Conservation (phyloP, 2,888 invertebrate species). For the Eurytoma adleriae region DNA sequence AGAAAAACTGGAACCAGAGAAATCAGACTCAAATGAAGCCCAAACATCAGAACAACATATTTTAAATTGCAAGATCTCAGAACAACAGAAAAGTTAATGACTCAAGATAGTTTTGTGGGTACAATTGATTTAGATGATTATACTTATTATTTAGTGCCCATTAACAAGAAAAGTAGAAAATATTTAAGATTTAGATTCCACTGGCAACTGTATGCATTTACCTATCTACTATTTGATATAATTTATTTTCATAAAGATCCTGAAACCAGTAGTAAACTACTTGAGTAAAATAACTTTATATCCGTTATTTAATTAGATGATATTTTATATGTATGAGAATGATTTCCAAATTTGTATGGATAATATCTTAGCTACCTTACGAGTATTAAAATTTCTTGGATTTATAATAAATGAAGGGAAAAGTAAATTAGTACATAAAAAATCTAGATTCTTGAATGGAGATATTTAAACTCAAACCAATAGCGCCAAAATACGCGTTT, state of each 20-base stretch:
- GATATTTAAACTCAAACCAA: too few relatives aligned
- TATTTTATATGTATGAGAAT: conserved; percentile 27
- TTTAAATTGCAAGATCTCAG: background rate
- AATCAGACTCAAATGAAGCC: background rate
- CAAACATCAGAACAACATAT: background rate
- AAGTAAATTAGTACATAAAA: too few relatives aligned
- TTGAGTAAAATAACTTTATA: conserved; percentile 25
- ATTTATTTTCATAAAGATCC: too few relatives aligned
- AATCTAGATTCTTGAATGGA: too few relatives aligned
- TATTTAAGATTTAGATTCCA: conserved; percentile 13
- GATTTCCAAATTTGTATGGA: too few relatives aligned
- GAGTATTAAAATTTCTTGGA: too few relatives aligned
- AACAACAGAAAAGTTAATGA: background rate
- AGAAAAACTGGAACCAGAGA: background rate
- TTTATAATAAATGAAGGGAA: too few relatives aligned
- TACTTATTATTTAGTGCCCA: conserved; percentile 18
- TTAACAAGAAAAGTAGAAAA: background rate
- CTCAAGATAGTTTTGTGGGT: background rate
- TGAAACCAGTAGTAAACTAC: conserved; percentile 20
- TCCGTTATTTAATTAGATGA: conserved; percentile 27
- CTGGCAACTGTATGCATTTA: conserved; percentile 18
- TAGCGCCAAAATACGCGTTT: too few relatives aligned
- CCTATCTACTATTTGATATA: too few relatives aligned
- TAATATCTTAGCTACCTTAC: too few relatives aligned
- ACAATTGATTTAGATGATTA: conserved; percentile 17